These are phyloP conservation scores for Leptopilina boulardi DNA, from an alignment of 1,140 invertebrate genomes.

Conservation along the genomic window DNA sequence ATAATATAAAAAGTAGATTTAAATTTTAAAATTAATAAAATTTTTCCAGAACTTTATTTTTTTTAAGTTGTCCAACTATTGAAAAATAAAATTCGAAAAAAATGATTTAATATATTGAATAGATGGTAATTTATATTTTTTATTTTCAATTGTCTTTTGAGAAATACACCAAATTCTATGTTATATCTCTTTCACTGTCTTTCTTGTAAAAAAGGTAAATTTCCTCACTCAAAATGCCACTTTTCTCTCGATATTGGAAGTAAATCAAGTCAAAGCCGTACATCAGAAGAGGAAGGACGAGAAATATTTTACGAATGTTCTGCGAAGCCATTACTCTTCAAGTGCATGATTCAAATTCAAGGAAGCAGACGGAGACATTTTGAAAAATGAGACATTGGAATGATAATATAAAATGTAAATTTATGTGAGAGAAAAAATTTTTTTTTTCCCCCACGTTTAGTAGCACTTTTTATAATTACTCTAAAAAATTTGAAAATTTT, in stretches of 20 bases:
- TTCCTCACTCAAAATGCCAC: slow-evolving; percentile 15
- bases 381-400: background rate
- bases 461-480: no score
- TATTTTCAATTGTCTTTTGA: slow-evolving; percentile 3
- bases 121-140: background rate
- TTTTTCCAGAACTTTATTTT: no score
- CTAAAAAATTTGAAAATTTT: no score
- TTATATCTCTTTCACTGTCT: no score
- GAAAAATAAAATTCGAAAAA: no score
- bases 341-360: background rate
- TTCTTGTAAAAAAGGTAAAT: background rate
- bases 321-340: background rate
- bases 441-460: no score
- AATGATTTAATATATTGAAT: no score
- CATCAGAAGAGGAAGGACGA: background rate
- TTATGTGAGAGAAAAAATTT: background rate
- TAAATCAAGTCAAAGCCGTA: slow-evolving; percentile 30
- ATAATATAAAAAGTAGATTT: no score
- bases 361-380: slow-evolving; percentile 15
- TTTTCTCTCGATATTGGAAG: slow-evolving; percentile 24
- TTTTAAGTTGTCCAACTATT: background rate
- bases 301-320: slow-evolving; percentile 14
- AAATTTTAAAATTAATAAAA: no score
- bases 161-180: background rate
- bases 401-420: background rate